Evolutionary conservation across 2,113 vertebrate genomes (phyloP), one percentile per base, ranked within the genome.

Genomic region (Condylura cristata): DNA sequence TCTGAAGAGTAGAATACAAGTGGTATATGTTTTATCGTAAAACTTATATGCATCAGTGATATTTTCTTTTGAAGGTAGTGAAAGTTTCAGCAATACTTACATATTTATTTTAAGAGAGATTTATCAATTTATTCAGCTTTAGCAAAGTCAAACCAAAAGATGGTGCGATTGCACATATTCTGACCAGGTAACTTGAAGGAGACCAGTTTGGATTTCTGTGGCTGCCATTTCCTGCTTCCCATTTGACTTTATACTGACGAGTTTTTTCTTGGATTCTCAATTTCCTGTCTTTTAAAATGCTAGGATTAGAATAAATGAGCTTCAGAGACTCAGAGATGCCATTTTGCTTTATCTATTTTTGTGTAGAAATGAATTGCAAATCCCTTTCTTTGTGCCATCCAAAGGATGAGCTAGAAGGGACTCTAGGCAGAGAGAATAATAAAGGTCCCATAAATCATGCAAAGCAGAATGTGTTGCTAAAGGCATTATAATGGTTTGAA

Each of bases 41-140:
- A 85, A 12, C 13, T 78, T 30, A n/a, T 68, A 14, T 53, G 7
- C 11, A 48, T 61, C 13, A 22, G 20, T 46, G 30, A 12, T 75
- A 46, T 90, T 91, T 94, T 87, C 34, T 75, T 91, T 78, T 46
- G 2, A 78, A 53, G 6, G 32, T 41, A 91, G 0, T 75, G 28
- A 70, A 39, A 24, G 1, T 41, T 86, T 65, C 78, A 87, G 65
- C 79, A 93, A 68, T 76, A 89, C 89, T 94, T 94, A 17, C 18
- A 61, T 46, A 76, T 72, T 83, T 91, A n/a, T 92, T 91, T 94
- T 81, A 90, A 82, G 37, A 84, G 7, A 76, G 58, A 74, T 53
- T 39, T 86, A 34, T 56, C 48, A 70, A 58, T 94, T 88, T 82
- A 81, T 51, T 89, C 28, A 76, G 22, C 37, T 85, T 93, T 79